Base-by-base conservation (phyloP, 2,113 vertebrate genomes). In the Orientallactaga bullata region DNA sequence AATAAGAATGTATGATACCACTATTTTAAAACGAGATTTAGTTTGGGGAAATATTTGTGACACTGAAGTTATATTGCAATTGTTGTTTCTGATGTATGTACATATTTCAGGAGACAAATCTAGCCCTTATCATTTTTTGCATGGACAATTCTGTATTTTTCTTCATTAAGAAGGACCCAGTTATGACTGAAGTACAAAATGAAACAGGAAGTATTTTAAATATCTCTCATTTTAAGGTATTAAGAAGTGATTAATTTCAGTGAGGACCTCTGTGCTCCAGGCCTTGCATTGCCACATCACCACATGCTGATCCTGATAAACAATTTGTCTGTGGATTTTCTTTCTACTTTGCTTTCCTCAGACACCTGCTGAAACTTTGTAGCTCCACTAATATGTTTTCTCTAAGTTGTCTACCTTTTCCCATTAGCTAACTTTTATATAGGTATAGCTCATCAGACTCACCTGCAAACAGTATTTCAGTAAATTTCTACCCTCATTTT, bases 401-500 rank as follows among this genome's bases (percentile, higher is more conserved):
- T 18, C 2, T 32, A 58, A 37, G 2, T 47, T 60, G 23, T 65
- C 28, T 65, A 0, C 32, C 30, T 83, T 61, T 32, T 80, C 24
- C 83, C 28, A 76, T 58, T 85, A 37, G 61, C 15, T 51, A 82
- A 61, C 7, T 13, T 90, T 32, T 63, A 51, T 24, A 2, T 72
- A 87, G 21, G 37, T 63, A 60, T 35, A 68, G 17, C 5, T 65
- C 94, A 80, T 47, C 17, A 77, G 55, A 90, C 4, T 65, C 12
- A 3, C 51, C 84, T 88, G 55, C 47, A 86, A 82, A 94, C 2
- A 89, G 24, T 4, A n/a, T 80, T 89, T 37, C 20, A 58, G 7
- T 26, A 61, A 93, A 81, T 76, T 74, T 51, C 47, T 72, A 35
- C 28, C 87, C 79, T 74, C 37, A 32, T 89, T 68, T 95, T 24